Evolutionary conservation across 2,797 vertebrate species (phyloP), one percentile per base, ranked within the genome.

Genomic region (Falco berigora): DNA sequence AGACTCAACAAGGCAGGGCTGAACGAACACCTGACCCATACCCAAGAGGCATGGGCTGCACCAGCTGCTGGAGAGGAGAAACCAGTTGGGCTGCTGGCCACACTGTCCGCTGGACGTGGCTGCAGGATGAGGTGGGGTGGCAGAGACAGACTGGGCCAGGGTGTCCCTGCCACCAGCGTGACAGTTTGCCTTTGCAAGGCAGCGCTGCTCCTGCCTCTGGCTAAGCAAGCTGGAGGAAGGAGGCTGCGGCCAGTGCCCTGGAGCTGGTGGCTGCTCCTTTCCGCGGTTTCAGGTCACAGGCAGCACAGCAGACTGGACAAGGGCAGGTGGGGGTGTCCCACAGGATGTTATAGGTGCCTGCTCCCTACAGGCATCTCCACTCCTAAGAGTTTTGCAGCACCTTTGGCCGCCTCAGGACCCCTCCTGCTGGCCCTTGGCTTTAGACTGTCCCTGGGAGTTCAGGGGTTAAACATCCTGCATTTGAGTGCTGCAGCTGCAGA

Each of bases 81-180:
- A 25, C 55, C 1, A 0, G 46, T 12, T 5, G 27, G 20, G 28
- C 23, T 62, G 32, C 59, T 44, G 66, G 56, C 13, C 20, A 10
- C 0, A 0, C 8, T 3, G 3, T 13, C 19, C 1, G 0, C 81
- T 8, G 40, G 77, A 42, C 1, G 2, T 6, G 44, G 38, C 56
- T 20, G 18, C 52, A 22, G 76, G 76, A 68, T 10, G 1, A 0
- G 0, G n/a, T 8, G 56, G 27, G 42, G 25, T 53, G 86, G 38
- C 66, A 67, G 42, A 62, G 59, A 36, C 2, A 2, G 52, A 34
- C 22, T 3, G 3, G 34, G 72, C 3, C 1, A 1, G 19, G 38
- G 32, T 20, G 21, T 22, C 14, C 25, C n/a, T 12, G 4, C 9
- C 28, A 34, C 30, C 7, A 0, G 46, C 9, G 8, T 4, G 8